Evolutionary conservation across 1,140 invertebrate species (phyloP), one percentile per base, ranked within the genome.

Genomic region (Trinorchestia longiramus): DNA sequence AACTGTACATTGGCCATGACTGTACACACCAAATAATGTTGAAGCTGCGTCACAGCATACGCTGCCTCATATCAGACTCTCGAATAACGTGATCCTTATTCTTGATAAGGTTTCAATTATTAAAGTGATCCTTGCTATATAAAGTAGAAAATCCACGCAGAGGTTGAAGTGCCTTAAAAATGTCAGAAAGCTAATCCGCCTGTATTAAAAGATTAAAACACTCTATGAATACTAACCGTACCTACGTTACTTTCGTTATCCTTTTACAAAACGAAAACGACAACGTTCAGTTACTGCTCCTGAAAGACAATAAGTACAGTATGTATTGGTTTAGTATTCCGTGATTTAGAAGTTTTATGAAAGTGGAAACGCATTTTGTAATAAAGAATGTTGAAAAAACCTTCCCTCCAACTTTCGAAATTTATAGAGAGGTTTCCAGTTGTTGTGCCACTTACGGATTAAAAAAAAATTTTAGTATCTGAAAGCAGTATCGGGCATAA

Each of bases 1-100:
- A 90, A 90, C 88, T 90, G 88, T 90, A 90, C 88, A 90, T 36
- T 90, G 88, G 88, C 28, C 88, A 90, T 43, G 23, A 90, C 88
- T 90, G 88, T 90, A 42, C 88, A 90, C 88, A 90, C 88, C 88
- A 90, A 90, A 90, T 42, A 90, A 17, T 42, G n/a, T 43, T 90
- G n/a, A 42, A 42, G 62, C 36, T 19, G 11, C 62, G 62, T 19
- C 47, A 19, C 47, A 53, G 19, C 47, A 8, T 11, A 28, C 11
- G 11, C 28, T 77, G 36, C 1, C 62, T 23, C 11, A 23, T 36
- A 77, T 36, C 11, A 77, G 11, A 28, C 1, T 77, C 28, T 77
- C 62, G 11, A 77, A 77, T 28, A 77, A 77, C 62, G 28, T 28
- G 62, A 19, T 77, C 36, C 62, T 77, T 77, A 77, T 23, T 36